phyloP scores from a whole-genome alignment of 2,797 vertebrate genomes.

The Lemur catta region DNA sequence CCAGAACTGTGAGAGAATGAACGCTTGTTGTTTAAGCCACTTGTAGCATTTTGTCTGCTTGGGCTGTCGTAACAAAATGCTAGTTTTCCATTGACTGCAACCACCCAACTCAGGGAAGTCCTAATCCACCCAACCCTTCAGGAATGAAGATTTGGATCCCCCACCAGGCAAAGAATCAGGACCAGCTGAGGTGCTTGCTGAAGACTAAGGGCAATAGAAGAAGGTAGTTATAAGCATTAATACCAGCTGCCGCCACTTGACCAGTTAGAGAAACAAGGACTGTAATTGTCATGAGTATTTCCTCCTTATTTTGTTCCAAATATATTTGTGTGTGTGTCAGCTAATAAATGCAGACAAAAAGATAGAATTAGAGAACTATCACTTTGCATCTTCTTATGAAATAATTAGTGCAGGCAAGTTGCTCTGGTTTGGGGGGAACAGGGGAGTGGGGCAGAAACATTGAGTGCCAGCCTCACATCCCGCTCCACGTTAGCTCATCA shows the following conservation, averaged over 20 bases:
- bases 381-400: neutral
- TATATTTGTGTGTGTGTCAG: neutral
- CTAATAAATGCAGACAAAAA: neutral
- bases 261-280: neutral
- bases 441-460: too few relatives aligned
- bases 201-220: neutral
- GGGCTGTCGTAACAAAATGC: too few relatives aligned
- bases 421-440: neutral
- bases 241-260: neutral
- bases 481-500: neutral
- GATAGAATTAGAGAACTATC: neutral
- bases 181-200: neutral
- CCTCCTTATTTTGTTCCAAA: neutral
- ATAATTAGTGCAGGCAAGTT: neutral
- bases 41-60: neutral
- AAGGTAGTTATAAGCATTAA: neutral
- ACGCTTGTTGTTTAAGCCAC: neutral
- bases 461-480: neutral
- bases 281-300: neutral
- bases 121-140: neutral
- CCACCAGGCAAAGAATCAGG: neutral
- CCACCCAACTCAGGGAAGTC: neutral
- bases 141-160: neutral
- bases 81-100: neutral
- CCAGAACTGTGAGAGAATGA: neutral